phyloP scores from a whole-genome alignment of 2,888 invertebrate genomes.

The Andricus quercusramuli region DNA sequence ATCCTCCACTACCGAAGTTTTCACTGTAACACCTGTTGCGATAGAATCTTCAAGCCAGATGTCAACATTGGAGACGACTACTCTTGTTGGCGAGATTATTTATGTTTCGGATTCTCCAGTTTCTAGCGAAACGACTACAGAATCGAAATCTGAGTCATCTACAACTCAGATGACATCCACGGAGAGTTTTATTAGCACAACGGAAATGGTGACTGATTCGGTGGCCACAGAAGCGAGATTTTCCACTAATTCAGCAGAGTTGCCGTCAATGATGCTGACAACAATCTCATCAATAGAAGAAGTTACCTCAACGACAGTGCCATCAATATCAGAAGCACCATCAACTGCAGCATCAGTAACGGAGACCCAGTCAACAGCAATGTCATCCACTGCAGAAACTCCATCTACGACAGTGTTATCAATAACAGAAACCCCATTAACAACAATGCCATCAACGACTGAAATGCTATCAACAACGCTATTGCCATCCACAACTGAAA shows the following conservation, averaged over 20 bases:
- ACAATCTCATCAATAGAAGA: not conserved
- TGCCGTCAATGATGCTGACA: not conserved
- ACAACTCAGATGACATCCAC: not conserved
- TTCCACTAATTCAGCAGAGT: not conserved
- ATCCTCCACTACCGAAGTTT: not conserved
- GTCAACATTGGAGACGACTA: not conserved
- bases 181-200: not conserved
- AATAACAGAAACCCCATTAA: not conserved
- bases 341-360: not conserved
- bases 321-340: not conserved
- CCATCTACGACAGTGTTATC: constrained; percentile 8
- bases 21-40: not conserved
- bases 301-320: not conserved
- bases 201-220: not conserved
- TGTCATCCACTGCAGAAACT: not conserved
- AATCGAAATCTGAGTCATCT: not conserved
- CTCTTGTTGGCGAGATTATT: not conserved
- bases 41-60: not conserved
- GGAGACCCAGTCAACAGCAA: not conserved
- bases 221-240: not conserved
- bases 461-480: constrained; percentile 7
- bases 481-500: not conserved
- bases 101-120: not conserved
- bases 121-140: not conserved
- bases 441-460: constrained; percentile 6